Percentiles rank a stretch among this genome's conserved stretches.
phyloP scores from a whole-genome alignment of 2,888 invertebrate genomes.

The Acleris sparsana region DNA sequence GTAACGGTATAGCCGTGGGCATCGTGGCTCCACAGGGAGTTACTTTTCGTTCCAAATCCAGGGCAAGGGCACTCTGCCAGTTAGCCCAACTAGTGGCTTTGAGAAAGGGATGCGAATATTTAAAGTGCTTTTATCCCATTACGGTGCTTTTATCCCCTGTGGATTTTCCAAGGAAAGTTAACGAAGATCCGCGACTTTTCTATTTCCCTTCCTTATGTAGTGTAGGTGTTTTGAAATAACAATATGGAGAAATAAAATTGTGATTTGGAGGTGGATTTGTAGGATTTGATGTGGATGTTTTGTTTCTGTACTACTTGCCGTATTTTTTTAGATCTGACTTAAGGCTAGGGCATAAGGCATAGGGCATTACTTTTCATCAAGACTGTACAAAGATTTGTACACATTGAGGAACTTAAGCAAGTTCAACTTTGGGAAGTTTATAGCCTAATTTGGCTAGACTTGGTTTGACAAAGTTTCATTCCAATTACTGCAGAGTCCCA shows the following conservation, averaged over 20 bases:
- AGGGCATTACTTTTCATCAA: too few species aligned
- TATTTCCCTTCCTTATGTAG: background rate
- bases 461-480: too few species aligned
- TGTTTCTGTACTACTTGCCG: background rate
- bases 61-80: conserved; percentile 2
- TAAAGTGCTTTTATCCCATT: conserved; percentile 46
- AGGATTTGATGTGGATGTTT: background rate
- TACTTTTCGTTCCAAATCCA: conserved; percentile 3
- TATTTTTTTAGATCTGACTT: background rate
- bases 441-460: too few species aligned
- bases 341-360: background rate
- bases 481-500: too few species aligned
- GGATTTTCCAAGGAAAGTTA: conserved; percentile 44
- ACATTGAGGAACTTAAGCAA: too few species aligned
- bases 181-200: conserved; percentile 31
- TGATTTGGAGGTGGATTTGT: conserved; percentile 28
- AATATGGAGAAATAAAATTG: conserved; percentile 1
- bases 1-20: background rate
- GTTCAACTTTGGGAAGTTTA: too few species aligned
- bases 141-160: conserved; percentile 44
- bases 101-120: conserved; percentile 34
- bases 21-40: background rate
- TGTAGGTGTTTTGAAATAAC: background rate
- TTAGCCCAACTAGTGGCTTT: conserved; percentile 13
- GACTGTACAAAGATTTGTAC: too few species aligned